Conservation (phyloP, 2,797 vertebrate genomes). For the Lutjanus argentimaculatus region DNA sequence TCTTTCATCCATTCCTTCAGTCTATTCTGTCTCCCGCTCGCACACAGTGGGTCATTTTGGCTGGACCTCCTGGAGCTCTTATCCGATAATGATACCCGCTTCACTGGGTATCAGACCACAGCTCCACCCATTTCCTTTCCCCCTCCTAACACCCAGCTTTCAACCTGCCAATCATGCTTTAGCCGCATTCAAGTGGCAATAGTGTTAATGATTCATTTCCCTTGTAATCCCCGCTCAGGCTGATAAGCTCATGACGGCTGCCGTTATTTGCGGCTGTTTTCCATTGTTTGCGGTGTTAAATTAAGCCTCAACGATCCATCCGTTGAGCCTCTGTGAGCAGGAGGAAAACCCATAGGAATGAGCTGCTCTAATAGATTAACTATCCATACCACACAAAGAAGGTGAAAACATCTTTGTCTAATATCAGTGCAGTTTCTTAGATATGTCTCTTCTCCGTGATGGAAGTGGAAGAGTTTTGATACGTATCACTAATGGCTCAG, state of each 20-base stretch:
- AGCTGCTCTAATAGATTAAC: constrained; percentile 79
- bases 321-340: constrained; percentile 73
- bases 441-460: constrained; percentile 33
- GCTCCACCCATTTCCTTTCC: constrained; percentile 64
- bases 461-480: constrained; percentile 4
- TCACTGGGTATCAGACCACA: constrained; percentile 71
- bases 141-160: constrained; percentile 67
- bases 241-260: constrained; percentile 83
- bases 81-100: constrained; percentile 79
- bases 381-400: constrained; percentile 66
- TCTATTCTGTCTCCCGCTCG: constrained; percentile 46
- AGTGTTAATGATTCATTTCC: constrained; percentile 87
- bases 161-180: constrained; percentile 85
- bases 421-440: constrained; percentile 41
- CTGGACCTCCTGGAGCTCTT: constrained; percentile 66
- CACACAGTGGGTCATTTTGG: constrained; percentile 72
- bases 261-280: constrained; percentile 81
- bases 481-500: constrained; percentile 2
- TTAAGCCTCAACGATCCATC: constrained; percentile 81
- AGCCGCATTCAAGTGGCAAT: constrained; percentile 83
- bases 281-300: constrained; percentile 86
- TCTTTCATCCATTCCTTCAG: constrained; percentile 55
- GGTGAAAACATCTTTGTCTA: constrained; percentile 57
- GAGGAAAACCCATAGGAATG: constrained; percentile 70
- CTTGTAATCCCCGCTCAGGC: constrained; percentile 84